Evolutionary conservation across 1,140 invertebrate species (phyloP).

Genomic region (Anagrus nilaparvatae): DNA sequence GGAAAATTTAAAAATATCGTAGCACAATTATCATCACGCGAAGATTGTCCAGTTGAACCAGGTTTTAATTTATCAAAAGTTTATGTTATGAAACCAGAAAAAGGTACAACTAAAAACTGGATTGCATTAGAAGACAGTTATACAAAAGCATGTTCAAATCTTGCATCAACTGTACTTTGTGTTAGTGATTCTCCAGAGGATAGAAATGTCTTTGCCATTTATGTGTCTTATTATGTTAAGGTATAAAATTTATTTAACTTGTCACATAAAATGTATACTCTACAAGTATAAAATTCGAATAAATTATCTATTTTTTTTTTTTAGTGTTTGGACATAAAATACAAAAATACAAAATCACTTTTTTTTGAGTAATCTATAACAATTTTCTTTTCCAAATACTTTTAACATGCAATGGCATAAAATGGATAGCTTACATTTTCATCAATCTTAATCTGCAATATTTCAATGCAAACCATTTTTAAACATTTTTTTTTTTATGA

Average conservation of each 20-base stretch:
- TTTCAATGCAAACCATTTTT: no score
- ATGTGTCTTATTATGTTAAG: conserved; percentile 83
- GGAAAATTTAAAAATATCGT: conserved; percentile 99
- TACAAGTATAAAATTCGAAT: no score
- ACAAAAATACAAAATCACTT: conserved; percentile 1
- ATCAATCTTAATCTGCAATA: no score
- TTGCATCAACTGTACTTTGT: conserved; percentile 59
- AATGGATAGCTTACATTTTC: no score
- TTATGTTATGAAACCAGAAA: conserved; percentile 57
- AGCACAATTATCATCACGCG: conserved; percentile 67
- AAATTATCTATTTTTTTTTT: background rate
- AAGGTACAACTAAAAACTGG: conserved; percentile 72
- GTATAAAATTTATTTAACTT: conserved; percentile 28
- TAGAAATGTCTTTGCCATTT: conserved; percentile 78
- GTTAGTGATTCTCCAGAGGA: conserved; percentile 51
- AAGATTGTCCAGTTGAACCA: conserved; percentile 54
- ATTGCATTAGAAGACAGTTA: conserved; percentile 65
- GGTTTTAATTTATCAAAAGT: conserved; percentile 50
- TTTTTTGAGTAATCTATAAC: background rate
- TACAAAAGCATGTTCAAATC: conserved; percentile 53
- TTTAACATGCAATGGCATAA: background rate
- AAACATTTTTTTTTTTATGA: no score
- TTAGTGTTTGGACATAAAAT: background rate
- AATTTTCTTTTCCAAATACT: background rate
- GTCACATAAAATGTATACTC: background rate